Conservation (phyloP, 1,140 invertebrate species). For the Coptotermes formosanus region DNA sequence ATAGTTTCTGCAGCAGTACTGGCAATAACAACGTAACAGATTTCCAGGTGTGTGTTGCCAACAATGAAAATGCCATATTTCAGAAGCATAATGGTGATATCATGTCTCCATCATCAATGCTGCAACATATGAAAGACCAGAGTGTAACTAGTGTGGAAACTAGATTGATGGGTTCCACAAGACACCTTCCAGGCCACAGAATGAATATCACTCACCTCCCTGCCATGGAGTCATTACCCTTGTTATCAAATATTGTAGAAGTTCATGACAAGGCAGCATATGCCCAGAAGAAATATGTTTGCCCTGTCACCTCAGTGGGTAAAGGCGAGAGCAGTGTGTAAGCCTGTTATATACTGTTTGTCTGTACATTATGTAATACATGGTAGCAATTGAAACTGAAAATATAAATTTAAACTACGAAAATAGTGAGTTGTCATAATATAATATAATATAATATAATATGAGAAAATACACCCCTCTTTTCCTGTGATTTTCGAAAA, state of each 20-base stretch:
- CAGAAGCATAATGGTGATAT: constrained; percentile 11
- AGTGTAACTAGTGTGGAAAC: neutral
- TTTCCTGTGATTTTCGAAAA: too few species aligned
- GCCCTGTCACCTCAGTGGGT: constrained; percentile 53
- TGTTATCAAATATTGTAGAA: constrained; percentile 51
- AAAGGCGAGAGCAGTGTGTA: constrained; percentile 58
- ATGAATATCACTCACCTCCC: neutral
- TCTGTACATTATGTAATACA: constrained; percentile 15
- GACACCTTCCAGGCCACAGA: neutral
- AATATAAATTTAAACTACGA: constrained; percentile 12
- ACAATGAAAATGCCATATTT: neutral
- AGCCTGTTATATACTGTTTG: neutral
- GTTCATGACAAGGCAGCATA: constrained; percentile 52
- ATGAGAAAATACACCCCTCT: too few species aligned
- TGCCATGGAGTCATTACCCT: constrained; percentile 50
- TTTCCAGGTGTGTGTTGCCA: neutral
- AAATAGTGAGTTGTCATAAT: neutral
- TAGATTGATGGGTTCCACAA: neutral
- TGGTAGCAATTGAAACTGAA: neutral
- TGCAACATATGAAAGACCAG: neutral
- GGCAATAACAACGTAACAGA: constrained; percentile 28
- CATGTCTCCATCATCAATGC: neutral
- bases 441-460: too few species aligned
- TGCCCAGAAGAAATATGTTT: constrained; percentile 61
- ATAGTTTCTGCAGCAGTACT: constrained; percentile 26